These are phyloP conservation scores for Esox lucius DNA, from an alignment of 2,797 vertebrate species.

Conservation along the genomic window DNA sequence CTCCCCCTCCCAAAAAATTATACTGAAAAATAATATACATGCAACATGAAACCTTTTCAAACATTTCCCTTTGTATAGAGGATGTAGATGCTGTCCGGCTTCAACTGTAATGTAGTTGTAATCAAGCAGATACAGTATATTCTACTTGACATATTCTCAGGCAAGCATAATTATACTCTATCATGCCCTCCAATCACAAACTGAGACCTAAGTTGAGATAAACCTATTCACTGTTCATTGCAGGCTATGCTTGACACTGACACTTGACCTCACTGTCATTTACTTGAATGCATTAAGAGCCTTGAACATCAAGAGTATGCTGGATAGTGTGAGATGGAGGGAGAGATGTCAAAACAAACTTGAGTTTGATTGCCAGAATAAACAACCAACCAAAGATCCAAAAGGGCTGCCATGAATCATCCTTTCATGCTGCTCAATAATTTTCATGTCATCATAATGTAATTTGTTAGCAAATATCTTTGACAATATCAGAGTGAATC, in stretches of 20 bases:
- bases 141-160: background rate
- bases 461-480: too few relatives aligned
- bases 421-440: too few relatives aligned
- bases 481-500: too few relatives aligned
- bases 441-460: too few relatives aligned
- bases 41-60: too few relatives aligned
- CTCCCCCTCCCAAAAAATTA: too few relatives aligned
- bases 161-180: conserved; percentile 22
- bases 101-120: background rate
- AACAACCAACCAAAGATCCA: too few relatives aligned
- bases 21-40: too few relatives aligned
- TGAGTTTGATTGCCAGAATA: background rate
- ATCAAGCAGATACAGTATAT: background rate
- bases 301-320: background rate
- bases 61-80: too few relatives aligned
- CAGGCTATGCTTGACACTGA: background rate
- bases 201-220: conserved; percentile 26
- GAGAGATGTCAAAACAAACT: background rate
- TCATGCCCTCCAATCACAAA: conserved; percentile 19
- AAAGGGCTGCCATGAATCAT: too few relatives aligned
- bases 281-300: conserved; percentile 48
- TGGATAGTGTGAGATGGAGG: background rate
- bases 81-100: too few relatives aligned
- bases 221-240: conserved; percentile 19
- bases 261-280: conserved; percentile 34